Evolutionary conservation across 2,113 vertebrate species (phyloP).

Genomic region (Glaucidium brasilianum): DNA sequence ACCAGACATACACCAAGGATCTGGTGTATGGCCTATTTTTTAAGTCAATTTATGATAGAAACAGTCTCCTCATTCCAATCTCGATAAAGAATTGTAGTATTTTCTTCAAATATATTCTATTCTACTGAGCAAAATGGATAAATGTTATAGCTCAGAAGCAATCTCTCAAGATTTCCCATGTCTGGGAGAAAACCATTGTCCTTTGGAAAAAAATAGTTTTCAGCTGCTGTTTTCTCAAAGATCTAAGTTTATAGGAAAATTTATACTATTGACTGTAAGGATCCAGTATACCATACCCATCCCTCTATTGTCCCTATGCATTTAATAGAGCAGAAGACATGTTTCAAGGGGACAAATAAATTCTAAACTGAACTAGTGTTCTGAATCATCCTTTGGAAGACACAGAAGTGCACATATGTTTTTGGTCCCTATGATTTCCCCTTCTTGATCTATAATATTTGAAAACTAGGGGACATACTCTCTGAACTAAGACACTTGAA

Average conservation of each 20-base stretch:
- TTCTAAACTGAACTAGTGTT: background rate
- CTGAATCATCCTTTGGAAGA: background rate
- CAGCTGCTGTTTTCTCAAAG: background rate
- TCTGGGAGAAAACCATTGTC: background rate
- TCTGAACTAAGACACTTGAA: background rate
- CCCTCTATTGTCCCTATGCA: background rate
- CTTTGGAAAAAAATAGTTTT: background rate
- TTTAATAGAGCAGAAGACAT: background rate
- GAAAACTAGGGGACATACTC: background rate
- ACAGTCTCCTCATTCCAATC: background rate
- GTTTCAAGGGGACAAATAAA: background rate
- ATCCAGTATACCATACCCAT: background rate
- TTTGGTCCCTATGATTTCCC: background rate
- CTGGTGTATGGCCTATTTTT: background rate
- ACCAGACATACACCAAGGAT: background rate
- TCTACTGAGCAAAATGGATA: background rate
- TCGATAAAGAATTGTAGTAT: background rate
- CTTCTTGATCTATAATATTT: background rate
- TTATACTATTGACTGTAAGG: background rate
- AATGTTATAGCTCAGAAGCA: background rate
- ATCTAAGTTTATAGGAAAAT: background rate
- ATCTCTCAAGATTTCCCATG: background rate
- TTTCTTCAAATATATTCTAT: background rate
- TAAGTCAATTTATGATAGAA: background rate
- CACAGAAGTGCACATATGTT: background rate